Evolutionary conservation across 2,888 invertebrate species (phyloP).

Genomic region (Vesta saturnalis): DNA sequence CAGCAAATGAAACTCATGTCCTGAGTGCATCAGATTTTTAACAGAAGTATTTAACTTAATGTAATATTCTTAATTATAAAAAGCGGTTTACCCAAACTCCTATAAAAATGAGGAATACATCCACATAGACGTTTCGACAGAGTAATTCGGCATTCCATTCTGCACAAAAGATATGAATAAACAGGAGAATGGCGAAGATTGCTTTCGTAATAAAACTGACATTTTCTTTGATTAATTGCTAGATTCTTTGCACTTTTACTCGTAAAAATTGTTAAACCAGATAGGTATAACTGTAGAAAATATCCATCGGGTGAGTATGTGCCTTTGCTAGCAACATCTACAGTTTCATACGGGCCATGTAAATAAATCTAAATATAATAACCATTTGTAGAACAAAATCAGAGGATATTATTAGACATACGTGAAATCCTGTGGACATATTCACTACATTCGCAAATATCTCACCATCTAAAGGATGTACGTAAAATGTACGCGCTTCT

Average conservation of each 20-base stretch:
- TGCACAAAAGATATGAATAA: conserved; percentile 76
- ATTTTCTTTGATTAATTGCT: conserved; percentile 73
- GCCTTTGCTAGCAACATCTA: conserved; percentile 69
- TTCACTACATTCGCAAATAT: conserved; percentile 80
- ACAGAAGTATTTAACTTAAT: not conserved
- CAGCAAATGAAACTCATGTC: too few species aligned
- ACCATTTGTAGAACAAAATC: not conserved
- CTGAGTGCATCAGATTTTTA: too few species aligned
- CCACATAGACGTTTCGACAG: conserved; percentile 71
- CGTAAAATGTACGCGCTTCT: conserved; percentile 64
- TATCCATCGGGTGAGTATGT: conserved; percentile 53
- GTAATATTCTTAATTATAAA: not conserved
- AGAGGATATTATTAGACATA: conserved; percentile 56
- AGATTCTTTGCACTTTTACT: conserved; percentile 58
- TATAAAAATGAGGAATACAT: conserved; percentile 80
- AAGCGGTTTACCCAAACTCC: conserved; percentile 69
- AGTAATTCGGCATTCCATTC: conserved; percentile 75
- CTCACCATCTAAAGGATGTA: conserved; percentile 79
- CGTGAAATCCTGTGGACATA: conserved; percentile 72
- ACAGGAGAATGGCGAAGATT: conserved; percentile 72
- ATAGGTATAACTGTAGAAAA: conserved; percentile 56
- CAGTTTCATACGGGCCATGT: conserved; percentile 74
- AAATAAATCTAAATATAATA: conserved; percentile 66
- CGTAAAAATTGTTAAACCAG: conserved; percentile 56
- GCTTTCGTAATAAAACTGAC: conserved; percentile 74